phyloP scores from a whole-genome alignment of 1,140 invertebrate species.

The Caenorhabditis tropicalis region DNA sequence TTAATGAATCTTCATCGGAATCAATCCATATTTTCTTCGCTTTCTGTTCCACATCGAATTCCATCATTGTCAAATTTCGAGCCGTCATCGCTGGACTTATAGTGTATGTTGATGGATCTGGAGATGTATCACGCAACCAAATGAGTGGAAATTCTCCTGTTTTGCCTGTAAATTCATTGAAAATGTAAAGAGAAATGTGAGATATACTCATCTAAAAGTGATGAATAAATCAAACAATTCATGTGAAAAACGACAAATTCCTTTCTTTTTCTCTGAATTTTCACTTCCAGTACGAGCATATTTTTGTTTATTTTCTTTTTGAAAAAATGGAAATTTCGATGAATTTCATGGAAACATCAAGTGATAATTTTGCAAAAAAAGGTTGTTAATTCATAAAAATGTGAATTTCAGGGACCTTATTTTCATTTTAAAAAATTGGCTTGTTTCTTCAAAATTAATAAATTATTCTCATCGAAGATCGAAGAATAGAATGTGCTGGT shows the following conservation, averaged over 20 bases:
- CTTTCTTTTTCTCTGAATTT: background rate
- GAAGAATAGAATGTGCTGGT: too few relatives aligned
- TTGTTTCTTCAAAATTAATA: too few relatives aligned
- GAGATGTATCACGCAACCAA: constrained; percentile 66
- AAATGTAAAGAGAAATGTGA: constrained; percentile 31
- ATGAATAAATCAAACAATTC: constrained; percentile 21
- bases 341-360: too few relatives aligned
- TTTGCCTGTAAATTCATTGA: constrained; percentile 50
- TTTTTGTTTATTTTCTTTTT: background rate
- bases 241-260: constrained; percentile 17
- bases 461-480: too few relatives aligned
- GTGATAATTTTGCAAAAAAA: too few relatives aligned
- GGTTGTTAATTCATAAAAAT: too few relatives aligned
- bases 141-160: constrained; percentile 63
- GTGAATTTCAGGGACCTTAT: too few relatives aligned
- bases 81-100: constrained; percentile 66
- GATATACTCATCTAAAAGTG: background rate
- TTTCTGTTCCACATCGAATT: constrained; percentile 61
- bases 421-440: too few relatives aligned
- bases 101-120: constrained; percentile 62
- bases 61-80: constrained; percentile 58
- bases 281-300: background rate
- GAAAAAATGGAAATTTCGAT: background rate
- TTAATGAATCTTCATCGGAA: constrained; percentile 55
- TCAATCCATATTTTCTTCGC: constrained; percentile 27